Percentiles rank a stretch among this genome's conserved stretches.
These are phyloP conservation scores for Hypomecis atomaria DNA, from an alignment of 2,888 invertebrate genomes.

Conservation along the genomic window DNA sequence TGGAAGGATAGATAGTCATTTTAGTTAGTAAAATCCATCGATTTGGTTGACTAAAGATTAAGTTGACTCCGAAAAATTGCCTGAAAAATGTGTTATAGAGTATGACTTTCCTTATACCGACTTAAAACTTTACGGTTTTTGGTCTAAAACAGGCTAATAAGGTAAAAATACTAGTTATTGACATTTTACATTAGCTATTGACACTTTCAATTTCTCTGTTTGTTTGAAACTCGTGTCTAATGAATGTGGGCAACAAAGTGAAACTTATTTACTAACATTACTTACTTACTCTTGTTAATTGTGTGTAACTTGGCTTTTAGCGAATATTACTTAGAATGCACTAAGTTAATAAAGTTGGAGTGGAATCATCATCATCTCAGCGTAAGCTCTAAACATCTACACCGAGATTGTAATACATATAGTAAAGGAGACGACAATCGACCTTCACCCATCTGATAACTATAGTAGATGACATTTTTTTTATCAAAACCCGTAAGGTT, in stretches of 20 bases:
- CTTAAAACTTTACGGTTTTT: too few species aligned
- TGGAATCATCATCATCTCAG: too few species aligned
- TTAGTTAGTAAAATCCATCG: too few species aligned
- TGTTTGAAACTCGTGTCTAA: constrained; percentile 20
- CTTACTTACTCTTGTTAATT: constrained; percentile 13
- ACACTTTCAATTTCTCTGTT: constrained; percentile 31
- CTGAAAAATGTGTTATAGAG: neutral
- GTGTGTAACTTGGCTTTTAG: constrained; percentile 15
- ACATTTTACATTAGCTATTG: constrained; percentile 3
- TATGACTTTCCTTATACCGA: neutral
- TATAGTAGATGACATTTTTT: too few species aligned
- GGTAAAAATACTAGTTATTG: constrained; percentile 9
- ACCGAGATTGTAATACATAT: too few species aligned
- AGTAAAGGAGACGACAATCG: too few species aligned
- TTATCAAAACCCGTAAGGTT: too few species aligned
- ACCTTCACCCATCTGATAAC: too few species aligned
- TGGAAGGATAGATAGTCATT: too few species aligned
- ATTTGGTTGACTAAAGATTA: too few species aligned
- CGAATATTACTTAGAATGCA: neutral
- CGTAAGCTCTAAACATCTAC: too few species aligned
- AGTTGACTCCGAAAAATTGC: neutral
- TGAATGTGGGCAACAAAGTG: constrained; percentile 29
- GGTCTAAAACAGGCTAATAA: neutral
- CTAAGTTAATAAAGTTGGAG: too few species aligned
- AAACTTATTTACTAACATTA: constrained; percentile 27